Conservation (phyloP, 1,140 invertebrate species). For the Coelopa frigida region DNA sequence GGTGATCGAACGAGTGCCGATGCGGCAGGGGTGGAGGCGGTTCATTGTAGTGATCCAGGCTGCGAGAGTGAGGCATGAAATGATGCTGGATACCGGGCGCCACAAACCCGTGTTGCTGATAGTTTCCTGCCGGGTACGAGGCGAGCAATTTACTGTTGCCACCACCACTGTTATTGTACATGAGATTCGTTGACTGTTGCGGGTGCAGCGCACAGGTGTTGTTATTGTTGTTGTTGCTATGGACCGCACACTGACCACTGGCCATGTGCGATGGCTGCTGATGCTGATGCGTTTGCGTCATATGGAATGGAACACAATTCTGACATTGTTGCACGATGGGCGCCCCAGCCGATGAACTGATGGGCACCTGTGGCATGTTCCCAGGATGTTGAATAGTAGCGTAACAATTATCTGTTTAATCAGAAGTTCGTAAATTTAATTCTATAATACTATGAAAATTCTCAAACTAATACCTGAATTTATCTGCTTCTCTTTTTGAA, state of each 20-base stretch:
- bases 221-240: constrained; percentile 16
- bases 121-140: constrained; percentile 17
- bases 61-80: constrained; percentile 43
- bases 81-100: constrained; percentile 12
- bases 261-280: background rate
- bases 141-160: constrained; percentile 16
- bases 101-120: constrained; percentile 17
- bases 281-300: constrained; percentile 5
- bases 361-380: background rate
- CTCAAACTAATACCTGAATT: constrained; percentile 3
- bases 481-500: constrained; percentile 25
- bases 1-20: constrained; percentile 42
- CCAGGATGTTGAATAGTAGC: constrained; percentile 25
- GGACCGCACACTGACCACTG: constrained; percentile 6
- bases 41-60: constrained; percentile 42
- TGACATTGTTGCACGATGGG: constrained; percentile 9
- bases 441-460: too few species aligned
- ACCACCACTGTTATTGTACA: constrained; percentile 15
- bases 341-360: background rate
- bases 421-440: constrained; percentile 8
- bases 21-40: constrained; percentile 29
- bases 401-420: constrained; percentile 27
- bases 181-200: constrained; percentile 22
- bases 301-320: constrained; percentile 3
- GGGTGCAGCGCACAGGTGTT: constrained; percentile 4